Conservation (phyloP, 2,888 invertebrate genomes). For the Habrosyne pyritoides region DNA sequence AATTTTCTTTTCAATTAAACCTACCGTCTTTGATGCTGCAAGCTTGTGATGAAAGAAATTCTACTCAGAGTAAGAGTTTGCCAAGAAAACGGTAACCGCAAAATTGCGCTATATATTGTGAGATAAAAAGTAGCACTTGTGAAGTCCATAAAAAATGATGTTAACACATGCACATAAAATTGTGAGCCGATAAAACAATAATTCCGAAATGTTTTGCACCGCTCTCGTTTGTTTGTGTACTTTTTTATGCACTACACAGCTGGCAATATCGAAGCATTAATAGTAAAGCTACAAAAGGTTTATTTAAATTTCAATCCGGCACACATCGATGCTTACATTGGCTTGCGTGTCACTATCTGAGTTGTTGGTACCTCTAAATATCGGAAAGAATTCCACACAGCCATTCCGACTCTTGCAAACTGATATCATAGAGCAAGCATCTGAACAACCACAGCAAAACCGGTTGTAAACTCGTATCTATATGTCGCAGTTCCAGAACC, state of each 20-base stretch:
- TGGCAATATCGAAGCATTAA: not conserved
- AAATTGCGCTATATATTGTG: not conserved
- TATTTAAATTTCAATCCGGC: not conserved
- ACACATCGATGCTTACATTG: conserved; percentile 25
- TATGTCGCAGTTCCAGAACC: conserved; percentile 35
- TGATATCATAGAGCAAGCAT: conserved; percentile 42
- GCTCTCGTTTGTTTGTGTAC: not conserved
- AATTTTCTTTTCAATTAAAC: too few relatives aligned
- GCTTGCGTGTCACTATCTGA: conserved; percentile 45
- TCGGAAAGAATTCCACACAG: conserved; percentile 38
- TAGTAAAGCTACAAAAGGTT: not conserved
- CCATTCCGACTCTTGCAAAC: conserved; percentile 35
- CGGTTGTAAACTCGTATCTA: conserved; percentile 46
- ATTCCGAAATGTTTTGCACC: not conserved
- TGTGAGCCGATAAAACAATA: conserved; percentile 5
- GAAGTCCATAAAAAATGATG: not conserved
- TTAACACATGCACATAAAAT: conserved; percentile 4
- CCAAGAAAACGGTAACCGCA: not conserved
- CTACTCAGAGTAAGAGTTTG: not conserved
- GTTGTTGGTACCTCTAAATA: conserved; percentile 32
- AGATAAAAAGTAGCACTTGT: not conserved
- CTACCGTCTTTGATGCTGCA: not conserved
- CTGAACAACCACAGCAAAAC: conserved; percentile 35
- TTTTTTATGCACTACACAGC: not conserved
- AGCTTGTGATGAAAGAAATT: too few relatives aligned